phyloP scores from a whole-genome alignment of 2,888 invertebrate species.

The Lithophane socia region DNA sequence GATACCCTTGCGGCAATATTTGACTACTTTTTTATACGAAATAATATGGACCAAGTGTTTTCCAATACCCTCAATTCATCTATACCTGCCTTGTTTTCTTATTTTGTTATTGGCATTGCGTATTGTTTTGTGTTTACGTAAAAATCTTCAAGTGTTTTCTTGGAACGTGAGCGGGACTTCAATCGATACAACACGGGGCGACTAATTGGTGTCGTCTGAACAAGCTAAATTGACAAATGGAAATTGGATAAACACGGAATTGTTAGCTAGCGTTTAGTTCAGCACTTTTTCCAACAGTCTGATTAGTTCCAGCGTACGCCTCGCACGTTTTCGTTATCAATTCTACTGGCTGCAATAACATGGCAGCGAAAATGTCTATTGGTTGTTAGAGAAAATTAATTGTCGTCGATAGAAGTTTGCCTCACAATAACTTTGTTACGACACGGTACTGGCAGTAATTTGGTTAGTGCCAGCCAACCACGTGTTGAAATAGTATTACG shows the following conservation, averaged over 20 bases:
- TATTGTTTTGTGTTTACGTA: conserved; percentile 27
- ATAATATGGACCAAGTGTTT: conserved; percentile 4
- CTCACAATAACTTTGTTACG: conserved; percentile 40
- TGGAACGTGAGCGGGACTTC: conserved; percentile 1
- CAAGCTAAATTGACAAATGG: conserved; percentile 37
- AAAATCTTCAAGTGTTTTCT: conserved; percentile 26
- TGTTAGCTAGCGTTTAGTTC: conserved; percentile 23
- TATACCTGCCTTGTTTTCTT: conserved; percentile 3
- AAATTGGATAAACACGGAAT: conserved; percentile 37
- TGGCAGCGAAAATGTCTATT: conserved; percentile 30
- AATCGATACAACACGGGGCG: conserved; percentile 31
- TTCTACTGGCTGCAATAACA: conserved; percentile 33
- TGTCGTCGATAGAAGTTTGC: conserved; percentile 29
- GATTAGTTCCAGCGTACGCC: conserved; percentile 21
- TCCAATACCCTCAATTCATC: conserved; percentile 14
- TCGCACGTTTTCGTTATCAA: conserved; percentile 41
- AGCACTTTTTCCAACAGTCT: conserved; percentile 13
- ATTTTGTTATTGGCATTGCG: conserved; percentile 23
- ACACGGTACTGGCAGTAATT: conserved; percentile 57
- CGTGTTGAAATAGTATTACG: conserved; percentile 53
- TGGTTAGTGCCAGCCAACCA: conserved; percentile 47
- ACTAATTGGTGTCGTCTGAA: conserved; percentile 46
- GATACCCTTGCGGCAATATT: not conserved
- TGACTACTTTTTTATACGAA: not conserved
- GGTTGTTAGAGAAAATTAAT: conserved; percentile 39